A percentile compares a stretch with the other conserved stretches of the same genome.
These are phyloP conservation scores for Pyrocephalus nanus DNA, from an alignment of 2,797 vertebrate genomes.

Conservation along the genomic window DNA sequence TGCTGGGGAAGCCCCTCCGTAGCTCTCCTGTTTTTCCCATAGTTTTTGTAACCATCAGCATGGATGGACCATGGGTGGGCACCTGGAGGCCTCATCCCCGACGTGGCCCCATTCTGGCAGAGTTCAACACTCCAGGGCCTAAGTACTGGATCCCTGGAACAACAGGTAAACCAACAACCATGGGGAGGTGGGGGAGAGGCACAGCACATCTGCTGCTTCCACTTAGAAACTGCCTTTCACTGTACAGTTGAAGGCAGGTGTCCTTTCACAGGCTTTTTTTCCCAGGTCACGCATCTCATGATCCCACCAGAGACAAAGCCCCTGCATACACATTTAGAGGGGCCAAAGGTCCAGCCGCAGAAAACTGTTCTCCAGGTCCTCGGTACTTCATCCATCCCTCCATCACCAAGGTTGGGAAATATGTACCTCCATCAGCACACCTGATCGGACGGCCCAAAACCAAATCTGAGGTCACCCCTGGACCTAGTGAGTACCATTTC, in stretches of 20 bases:
- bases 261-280: neutral
- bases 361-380: neutral
- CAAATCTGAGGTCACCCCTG: neutral
- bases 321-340: neutral
- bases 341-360: fast-evolving
- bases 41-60: neutral
- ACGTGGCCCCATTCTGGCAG: neutral
- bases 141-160: neutral
- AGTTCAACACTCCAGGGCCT: neutral
- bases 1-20: neutral
- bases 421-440: neutral
- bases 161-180: neutral
- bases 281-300: neutral
- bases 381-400: neutral
- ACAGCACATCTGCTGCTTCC: fast-evolving
- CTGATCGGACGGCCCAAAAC: fast-evolving
- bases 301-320: neutral
- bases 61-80: neutral
- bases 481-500: neutral
- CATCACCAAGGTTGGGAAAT: neutral
- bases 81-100: neutral
- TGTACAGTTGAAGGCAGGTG: too few species aligned
- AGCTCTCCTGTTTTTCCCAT: neutral
- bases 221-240: neutral
- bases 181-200: fast-evolving